Evolutionary conservation across 2,888 invertebrate species (phyloP).

Genomic region (Microdon myrmicae): DNA sequence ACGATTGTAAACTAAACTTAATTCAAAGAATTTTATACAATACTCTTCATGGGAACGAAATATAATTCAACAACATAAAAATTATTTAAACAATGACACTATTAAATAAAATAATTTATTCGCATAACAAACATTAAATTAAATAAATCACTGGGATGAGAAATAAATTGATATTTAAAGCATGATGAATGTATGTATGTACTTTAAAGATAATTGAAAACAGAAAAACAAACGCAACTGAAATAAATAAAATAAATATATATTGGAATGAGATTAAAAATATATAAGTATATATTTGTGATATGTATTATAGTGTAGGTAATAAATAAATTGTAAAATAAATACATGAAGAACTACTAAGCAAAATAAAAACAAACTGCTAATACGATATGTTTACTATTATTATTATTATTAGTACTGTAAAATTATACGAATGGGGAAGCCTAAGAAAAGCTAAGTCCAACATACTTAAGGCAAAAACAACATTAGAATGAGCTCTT

Average conservation of each 20-base stretch:
- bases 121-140: slow-evolving; percentile 10
- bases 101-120: slow-evolving; percentile 38
- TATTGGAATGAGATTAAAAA: slow-evolving; percentile 35
- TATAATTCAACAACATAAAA: slow-evolving; percentile 29
- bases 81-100: slow-evolving; percentile 33
- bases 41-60: slow-evolving; percentile 25
- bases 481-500: slow-evolving; percentile 2
- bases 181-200: slow-evolving; percentile 30
- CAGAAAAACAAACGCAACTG: slow-evolving; percentile 8
- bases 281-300: slow-evolving; percentile 52
- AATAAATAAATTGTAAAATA: slow-evolving; percentile 52
- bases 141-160: slow-evolving; percentile 7
- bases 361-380: slow-evolving; percentile 40
- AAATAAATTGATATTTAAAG: slow-evolving; percentile 12
- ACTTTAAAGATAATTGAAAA: slow-evolving; percentile 15
- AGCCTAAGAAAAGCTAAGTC: slow-evolving; percentile 32
- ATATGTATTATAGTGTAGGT: slow-evolving; percentile 54
- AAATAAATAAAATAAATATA: too few species aligned
- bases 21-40: slow-evolving; percentile 3
- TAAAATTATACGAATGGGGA: slow-evolving; percentile 33
- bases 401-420: slow-evolving; percentile 50
- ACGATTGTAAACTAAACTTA: slow-evolving; percentile 14
- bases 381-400: slow-evolving; percentile 51
- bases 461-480: slow-evolving; percentile 39
- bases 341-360: slow-evolving; percentile 40